Evolutionary conservation across 1,140 invertebrate genomes (phyloP).

Genomic region (Bilobella aurantiaca): DNA sequence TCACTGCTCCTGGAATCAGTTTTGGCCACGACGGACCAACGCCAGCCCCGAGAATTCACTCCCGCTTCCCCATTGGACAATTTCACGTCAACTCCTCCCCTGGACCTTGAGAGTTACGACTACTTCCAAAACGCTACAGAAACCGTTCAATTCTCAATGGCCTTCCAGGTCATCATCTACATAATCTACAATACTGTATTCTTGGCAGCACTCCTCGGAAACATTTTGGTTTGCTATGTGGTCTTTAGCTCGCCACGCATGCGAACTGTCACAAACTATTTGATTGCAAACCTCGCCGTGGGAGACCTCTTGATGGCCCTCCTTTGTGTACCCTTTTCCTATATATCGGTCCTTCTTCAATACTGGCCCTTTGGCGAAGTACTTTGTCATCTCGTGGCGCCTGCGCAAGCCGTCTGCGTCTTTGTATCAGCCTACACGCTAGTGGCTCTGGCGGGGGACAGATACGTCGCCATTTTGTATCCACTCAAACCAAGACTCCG

Average conservation of each 20-base stretch:
- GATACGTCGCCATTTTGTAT: constrained; percentile 78
- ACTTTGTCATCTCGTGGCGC: constrained; percentile 66
- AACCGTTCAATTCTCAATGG: constrained; percentile 12
- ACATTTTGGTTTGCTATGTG: constrained; percentile 70
- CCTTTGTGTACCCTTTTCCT: constrained; percentile 77
- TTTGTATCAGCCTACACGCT: constrained; percentile 58
- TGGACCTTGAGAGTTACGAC: too few relatives aligned
- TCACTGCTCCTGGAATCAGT: too few relatives aligned
- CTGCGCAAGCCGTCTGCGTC: constrained; percentile 43
- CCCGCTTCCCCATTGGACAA: too few relatives aligned
- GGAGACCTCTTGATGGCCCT: constrained; percentile 74
- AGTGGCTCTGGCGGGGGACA: constrained; percentile 72
- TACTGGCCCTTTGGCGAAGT: constrained; percentile 70
- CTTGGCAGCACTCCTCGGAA: constrained; percentile 61
- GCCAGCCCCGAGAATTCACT: too few relatives aligned
- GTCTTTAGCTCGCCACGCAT: constrained; percentile 64
- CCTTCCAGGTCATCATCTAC: constrained; percentile 55
- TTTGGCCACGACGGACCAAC: too few relatives aligned
- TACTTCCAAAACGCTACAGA: background rate
- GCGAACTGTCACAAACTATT: constrained; percentile 77
- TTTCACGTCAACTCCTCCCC: too few relatives aligned
- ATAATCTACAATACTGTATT: constrained; percentile 63
- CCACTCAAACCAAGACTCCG: constrained; percentile 68
- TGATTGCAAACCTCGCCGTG: constrained; percentile 70
- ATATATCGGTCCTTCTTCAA: constrained; percentile 59